phyloP scores from a whole-genome alignment of 2,888 invertebrate species.

The Punctoribates punctum region DNA sequence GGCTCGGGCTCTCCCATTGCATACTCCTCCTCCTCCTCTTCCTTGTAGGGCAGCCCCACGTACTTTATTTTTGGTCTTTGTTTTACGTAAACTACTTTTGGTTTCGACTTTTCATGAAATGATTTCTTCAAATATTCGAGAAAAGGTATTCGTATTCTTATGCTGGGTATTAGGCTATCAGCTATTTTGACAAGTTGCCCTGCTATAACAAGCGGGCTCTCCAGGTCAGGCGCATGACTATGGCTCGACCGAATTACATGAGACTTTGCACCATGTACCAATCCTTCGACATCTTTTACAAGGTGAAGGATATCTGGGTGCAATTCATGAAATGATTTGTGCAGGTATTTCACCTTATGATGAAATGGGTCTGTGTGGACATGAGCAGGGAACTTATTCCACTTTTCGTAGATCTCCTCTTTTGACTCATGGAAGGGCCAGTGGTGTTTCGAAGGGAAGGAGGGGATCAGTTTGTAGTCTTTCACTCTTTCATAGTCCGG shows the following conservation, averaged over 20 bases:
- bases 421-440: background rate
- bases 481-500: background rate
- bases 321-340: background rate
- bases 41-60: background rate
- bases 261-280: background rate
- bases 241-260: background rate
- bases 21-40: background rate
- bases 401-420: conserved; percentile 2
- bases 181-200: background rate
- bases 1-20: background rate
- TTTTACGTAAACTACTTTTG: conserved; percentile 15
- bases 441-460: background rate
- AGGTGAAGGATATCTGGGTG: background rate
- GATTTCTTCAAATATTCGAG: background rate
- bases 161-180: conserved; percentile 6
- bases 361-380: background rate
- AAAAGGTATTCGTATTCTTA: background rate
- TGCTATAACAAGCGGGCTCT: background rate
- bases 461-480: background rate
- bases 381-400: background rate
- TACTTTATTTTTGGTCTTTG: background rate
- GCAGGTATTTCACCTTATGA: background rate
- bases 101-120: background rate
- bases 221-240: no score
- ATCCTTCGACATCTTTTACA: background rate